Evolutionary conservation across 2,113 vertebrate species (phyloP), one percentile per base, ranked within the genome.

Genomic region (Perognathus longimembris): DNA sequence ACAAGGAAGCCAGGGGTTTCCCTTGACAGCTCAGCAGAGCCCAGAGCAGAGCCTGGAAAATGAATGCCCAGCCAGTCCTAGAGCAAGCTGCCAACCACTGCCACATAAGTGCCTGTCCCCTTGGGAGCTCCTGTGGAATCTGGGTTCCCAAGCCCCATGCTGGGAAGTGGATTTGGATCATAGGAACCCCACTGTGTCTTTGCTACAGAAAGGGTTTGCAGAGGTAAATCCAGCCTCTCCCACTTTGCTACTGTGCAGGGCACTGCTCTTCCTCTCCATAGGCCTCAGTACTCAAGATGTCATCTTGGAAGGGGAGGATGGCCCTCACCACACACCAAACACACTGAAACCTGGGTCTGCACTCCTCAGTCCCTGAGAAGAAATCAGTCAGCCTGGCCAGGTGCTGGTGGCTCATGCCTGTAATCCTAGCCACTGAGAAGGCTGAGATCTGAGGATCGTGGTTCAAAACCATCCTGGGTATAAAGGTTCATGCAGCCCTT

Each of bases 31-130:
- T 54, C 15, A 54, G 50, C 50, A 83, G 40, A 80, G 10, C 77
- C n/a, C 4, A 6, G 57, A 12, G n/a, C 42, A 6, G 14, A 14
- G n/a, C 54, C 11, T 3, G 3, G 15, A n/a, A 21, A 64, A 2
- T 63, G 8, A 18, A 14, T 22, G 30, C 32, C 87, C 36, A 14
- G 63, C 4, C 14, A 22, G 8, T 20, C 63, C 86, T 57, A 66
- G 6, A 71, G 59, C 59, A 50, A 45, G 50, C 21, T 2, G 1
- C 70, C 40, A 18, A 28, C 70, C 40, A 15, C 28, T 18, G 2
- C 42, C 6, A 3, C 40, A 54, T 36, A 7, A 57, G 81, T 74
- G 42, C 45, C 59, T 28, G 28, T 18, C 50, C 34, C 28, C 22
- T 3, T n/a, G 42, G 38, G 12, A 40, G 8, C 14, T 66, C 26